Evolutionary conservation across 2,113 vertebrate species (phyloP).

Genomic region (Thalassarche chlororhynchos): DNA sequence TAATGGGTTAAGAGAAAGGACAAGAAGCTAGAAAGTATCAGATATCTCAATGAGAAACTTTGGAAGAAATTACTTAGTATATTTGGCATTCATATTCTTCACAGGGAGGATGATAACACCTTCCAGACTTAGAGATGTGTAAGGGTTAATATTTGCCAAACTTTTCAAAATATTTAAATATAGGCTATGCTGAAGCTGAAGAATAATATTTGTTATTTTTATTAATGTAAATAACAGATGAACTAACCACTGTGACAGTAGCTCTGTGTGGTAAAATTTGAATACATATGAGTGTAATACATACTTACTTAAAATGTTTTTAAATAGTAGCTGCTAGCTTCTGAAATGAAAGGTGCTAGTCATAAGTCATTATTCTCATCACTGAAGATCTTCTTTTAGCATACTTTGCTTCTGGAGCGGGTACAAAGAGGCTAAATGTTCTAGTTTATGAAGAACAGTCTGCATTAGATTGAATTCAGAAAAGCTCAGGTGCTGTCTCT

Average conservation of each 20-base stretch:
- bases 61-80: neutral
- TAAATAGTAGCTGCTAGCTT: neutral
- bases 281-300: neutral
- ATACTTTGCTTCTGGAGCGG: neutral
- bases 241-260: neutral
- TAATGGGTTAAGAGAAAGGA: neutral
- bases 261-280: neutral
- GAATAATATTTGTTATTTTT: neutral
- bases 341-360: neutral
- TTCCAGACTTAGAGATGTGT: neutral
- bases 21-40: neutral
- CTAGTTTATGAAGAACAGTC: neutral
- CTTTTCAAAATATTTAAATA: neutral
- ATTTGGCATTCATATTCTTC: neutral
- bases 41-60: neutral
- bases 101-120: neutral
- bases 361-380: neutral
- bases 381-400: neutral
- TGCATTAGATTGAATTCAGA: neutral
- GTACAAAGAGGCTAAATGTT: neutral
- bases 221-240: neutral
- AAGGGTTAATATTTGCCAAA: neutral
- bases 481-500: neutral
- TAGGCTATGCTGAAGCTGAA: neutral
- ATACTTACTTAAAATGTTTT: neutral